phyloP scores from a whole-genome alignment of 2,888 invertebrate species.

The Cheilosia impressa region DNA sequence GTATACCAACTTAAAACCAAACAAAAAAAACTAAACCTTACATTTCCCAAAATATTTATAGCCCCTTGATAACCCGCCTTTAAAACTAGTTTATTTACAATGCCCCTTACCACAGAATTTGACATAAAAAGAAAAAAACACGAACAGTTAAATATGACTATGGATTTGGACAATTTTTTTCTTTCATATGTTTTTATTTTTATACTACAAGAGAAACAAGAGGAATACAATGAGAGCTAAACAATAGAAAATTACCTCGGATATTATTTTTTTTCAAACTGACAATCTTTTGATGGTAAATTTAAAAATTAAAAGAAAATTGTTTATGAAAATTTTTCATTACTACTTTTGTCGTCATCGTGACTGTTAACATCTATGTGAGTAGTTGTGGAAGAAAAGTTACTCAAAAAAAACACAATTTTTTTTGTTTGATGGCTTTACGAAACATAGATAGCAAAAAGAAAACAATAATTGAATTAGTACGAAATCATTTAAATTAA shows the following conservation, averaged over 20 bases:
- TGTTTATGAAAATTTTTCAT: slow-evolving; percentile 77
- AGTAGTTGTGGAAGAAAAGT: slow-evolving; percentile 67
- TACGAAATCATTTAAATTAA: slow-evolving; percentile 47
- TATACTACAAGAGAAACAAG: slow-evolving; percentile 28
- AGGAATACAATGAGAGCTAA: slow-evolving; percentile 12
- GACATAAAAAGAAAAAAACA: slow-evolving; percentile 61
- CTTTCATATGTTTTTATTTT: slow-evolving; percentile 18
- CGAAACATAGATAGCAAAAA: slow-evolving; percentile 73
- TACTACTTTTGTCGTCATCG: slow-evolving; percentile 80
- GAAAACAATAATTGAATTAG: slow-evolving; percentile 74
- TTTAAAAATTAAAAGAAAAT: slow-evolving; percentile 17
- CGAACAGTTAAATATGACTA: slow-evolving; percentile 62
- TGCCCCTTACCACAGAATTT: slow-evolving; percentile 44
- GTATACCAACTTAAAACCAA: slow-evolving; percentile 3
- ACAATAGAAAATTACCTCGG: slow-evolving; percentile 41
- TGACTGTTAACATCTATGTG: slow-evolving; percentile 79
- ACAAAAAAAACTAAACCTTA: slow-evolving; percentile 10
- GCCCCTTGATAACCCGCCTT: slow-evolving; percentile 38
- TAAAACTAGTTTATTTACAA: slow-evolving; percentile 38
- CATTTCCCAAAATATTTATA: slow-evolving; percentile 30
- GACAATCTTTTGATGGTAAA: slow-evolving; percentile 49
- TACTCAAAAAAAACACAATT: slow-evolving; percentile 35
- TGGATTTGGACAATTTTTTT: slow-evolving; percentile 51
- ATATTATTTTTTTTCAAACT: slow-evolving; percentile 40
- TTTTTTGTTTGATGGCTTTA: slow-evolving; percentile 70